Percentiles rank a stretch among this genome's conserved stretches.
phyloP scores from a whole-genome alignment of 30 jellyfish, hydroid and myxozoan species.

The Rhopilema esculentum region DNA sequence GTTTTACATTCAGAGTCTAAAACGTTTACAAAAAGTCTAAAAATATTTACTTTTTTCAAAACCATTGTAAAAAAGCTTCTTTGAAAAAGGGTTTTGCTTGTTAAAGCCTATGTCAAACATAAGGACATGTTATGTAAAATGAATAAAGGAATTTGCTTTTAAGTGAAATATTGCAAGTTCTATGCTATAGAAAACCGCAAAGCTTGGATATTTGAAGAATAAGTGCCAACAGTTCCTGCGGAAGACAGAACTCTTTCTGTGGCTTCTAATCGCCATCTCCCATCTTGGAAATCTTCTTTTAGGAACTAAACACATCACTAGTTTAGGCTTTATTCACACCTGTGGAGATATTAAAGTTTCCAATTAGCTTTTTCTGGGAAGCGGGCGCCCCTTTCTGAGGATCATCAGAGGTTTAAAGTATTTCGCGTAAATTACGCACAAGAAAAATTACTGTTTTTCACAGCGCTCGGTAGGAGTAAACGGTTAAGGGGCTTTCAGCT shows the following conservation, averaged over 20 bases:
- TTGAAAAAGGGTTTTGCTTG: too few relatives aligned
- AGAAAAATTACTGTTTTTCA: background rate
- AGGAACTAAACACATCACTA: background rate
- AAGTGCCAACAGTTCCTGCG: background rate
- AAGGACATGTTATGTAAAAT: too few relatives aligned
- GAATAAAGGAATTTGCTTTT: too few relatives aligned
- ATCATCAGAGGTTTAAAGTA: background rate
- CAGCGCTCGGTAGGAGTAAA: background rate
- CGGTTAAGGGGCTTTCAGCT: background rate
- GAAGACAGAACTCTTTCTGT: background rate
- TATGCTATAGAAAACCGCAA: background rate
- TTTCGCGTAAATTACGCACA: background rate
- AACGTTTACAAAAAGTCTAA: too few relatives aligned
- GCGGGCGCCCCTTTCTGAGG: background rate
- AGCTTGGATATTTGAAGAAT: background rate
- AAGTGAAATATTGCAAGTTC: too few relatives aligned
- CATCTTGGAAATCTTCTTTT: background rate
- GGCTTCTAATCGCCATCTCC: background rate
- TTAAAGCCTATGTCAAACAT: too few relatives aligned
- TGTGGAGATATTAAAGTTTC: background rate
- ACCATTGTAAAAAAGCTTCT: too few relatives aligned
- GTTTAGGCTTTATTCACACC: background rate
- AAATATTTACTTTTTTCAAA: too few relatives aligned
- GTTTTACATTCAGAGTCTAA: too few relatives aligned
- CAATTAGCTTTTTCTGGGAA: background rate